Percentiles rank a stretch among this genome's conserved stretches.
Conservation (phyloP, 1,140 invertebrate species). For the Linepithema humile region DNA sequence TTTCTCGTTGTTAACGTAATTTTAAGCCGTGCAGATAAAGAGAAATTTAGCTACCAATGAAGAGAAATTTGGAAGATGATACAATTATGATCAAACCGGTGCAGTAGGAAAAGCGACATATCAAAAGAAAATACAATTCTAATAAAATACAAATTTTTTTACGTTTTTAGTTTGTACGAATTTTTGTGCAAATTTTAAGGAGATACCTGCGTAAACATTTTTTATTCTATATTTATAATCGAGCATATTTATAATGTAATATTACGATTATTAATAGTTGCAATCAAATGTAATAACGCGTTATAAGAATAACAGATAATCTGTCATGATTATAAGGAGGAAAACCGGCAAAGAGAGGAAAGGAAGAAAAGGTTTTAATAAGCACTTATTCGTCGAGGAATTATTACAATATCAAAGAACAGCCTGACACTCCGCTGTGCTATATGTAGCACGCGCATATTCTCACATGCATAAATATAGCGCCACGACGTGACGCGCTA, state of each 20-base stretch:
- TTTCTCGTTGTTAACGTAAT: background rate
- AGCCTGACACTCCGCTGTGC: background rate
- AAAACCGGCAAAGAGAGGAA: background rate
- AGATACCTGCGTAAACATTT: background rate
- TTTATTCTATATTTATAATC: background rate
- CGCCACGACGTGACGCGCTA: background rate
- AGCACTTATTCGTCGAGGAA: background rate
- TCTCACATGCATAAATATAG: constrained; percentile 50
- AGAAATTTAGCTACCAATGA: too few relatives aligned
- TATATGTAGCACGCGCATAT: constrained; percentile 31
- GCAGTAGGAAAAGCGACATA: background rate
- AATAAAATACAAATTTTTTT: background rate
- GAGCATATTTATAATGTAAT: background rate
- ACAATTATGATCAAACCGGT: background rate
- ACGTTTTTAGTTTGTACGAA: background rate
- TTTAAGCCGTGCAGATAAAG: background rate
- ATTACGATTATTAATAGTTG: background rate
- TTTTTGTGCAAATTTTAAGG: background rate
- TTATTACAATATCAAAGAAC: constrained; percentile 28
- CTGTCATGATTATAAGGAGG: background rate
- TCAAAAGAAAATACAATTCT: background rate
- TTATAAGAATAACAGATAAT: background rate
- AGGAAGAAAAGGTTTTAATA: background rate
- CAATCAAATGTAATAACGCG: background rate
- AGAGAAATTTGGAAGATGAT: background rate